phyloP scores from a whole-genome alignment of 2,113 vertebrate species.

The Platanista minor region DNA sequence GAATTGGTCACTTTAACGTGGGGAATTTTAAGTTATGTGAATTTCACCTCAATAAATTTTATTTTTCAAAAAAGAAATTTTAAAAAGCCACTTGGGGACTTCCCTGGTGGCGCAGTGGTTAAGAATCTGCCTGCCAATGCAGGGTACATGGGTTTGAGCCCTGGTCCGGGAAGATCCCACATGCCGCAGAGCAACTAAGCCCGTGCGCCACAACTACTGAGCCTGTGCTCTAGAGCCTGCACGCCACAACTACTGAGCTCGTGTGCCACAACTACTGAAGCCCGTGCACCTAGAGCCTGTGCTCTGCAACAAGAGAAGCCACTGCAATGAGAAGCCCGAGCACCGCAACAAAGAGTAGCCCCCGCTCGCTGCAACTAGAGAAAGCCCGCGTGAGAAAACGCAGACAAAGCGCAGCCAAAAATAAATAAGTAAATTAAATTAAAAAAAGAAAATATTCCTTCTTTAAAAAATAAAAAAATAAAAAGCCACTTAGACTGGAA shows the following conservation, averaged over 20 bases:
- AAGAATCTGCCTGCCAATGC: neutral
- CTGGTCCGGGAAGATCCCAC: neutral
- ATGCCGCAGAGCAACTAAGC: neutral
- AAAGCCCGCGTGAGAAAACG: accelerated
- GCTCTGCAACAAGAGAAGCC: neutral
- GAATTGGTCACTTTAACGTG: neutral
- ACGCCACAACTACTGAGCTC: too few species aligned
- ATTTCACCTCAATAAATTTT: neutral
- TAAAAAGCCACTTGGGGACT: neutral
- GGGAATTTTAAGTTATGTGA: neutral
- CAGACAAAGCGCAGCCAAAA: neutral
- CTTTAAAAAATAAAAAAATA: too few species aligned
- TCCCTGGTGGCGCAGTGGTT: neutral
- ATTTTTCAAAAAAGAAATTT: neutral
- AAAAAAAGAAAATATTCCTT: too few species aligned
- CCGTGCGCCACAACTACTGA: neutral
- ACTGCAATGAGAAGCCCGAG: accelerated
- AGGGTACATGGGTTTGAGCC: neutral
- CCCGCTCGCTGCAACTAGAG: accelerated
- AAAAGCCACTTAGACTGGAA: neutral
- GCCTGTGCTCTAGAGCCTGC: neutral
- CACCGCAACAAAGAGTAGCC: accelerated
- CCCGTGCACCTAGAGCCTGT: neutral
- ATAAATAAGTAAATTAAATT: neutral
- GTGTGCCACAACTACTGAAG: neutral